Evolutionary conservation across 2,888 invertebrate species (phyloP), one percentile per base, ranked within the genome.

Genomic region (Drosophila histrio): DNA sequence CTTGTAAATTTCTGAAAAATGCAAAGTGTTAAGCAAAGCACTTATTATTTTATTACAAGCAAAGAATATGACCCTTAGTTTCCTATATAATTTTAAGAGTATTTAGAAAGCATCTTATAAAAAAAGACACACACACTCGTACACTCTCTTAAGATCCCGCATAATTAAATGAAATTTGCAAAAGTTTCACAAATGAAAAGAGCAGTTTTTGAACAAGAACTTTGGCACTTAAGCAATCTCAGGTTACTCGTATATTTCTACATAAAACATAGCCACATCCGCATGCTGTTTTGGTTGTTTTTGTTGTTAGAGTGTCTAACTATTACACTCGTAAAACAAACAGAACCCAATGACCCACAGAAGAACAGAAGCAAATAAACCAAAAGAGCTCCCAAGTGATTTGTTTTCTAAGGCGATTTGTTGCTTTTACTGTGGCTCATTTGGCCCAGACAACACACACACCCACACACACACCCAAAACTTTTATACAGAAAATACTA

Each of bases 391-490:
- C 72, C 82, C 69, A 69, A 59, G 74, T 60, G 77, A 79, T 79
- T 78, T 76, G 74, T 57, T 63, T 60, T 44, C 63, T 41, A 64
- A 74, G 64, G 28, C 53, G 58, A 65, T 74, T 75, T 67, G 44
- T 67, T 67, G 44, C 60, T 57, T 65, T 64, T 54, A 70, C 56
- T 81, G 72, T 70, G 82, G 53, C 67, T 81, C 79, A 81, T 74
- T 82, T 77, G 66, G 47, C 60, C 39, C 60, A 61, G 59, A 41
- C 44, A 68, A 38, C 47, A 50, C 24, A 22, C 15, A 38, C 15
- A 21, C n/a, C n/a, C 11, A 30, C 15, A 9, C 13, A 26, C 22
- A 9, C 8, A 38, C 34, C 43, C 34, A 54, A 53, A 28, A 61
- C 56, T 38, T 36, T 6, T 30, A 41, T 26, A 43, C 59, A 59